phyloP scores from a whole-genome alignment of 2,888 invertebrate genomes.

The Trachelus tabidus region DNA sequence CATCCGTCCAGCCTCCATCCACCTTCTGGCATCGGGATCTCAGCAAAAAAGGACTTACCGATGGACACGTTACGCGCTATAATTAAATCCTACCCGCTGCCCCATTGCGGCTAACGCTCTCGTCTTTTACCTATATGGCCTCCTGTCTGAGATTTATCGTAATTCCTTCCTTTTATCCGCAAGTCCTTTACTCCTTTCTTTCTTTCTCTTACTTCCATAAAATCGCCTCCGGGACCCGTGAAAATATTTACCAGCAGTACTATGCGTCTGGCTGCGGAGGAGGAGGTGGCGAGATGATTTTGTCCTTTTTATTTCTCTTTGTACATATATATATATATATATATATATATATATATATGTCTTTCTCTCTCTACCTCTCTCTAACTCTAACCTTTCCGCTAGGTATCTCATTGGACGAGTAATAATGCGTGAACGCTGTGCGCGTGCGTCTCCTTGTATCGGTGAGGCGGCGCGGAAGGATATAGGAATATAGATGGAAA shows the following conservation, averaged over 20 bases:
- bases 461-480: background rate
- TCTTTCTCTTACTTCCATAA: background rate
- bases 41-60: constrained; percentile 10
- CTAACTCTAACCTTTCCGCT: background rate
- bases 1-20: background rate
- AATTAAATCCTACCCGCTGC: constrained; percentile 19
- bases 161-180: background rate
- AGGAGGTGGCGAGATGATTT: background rate
- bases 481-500: background rate
- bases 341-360: too few relatives aligned
- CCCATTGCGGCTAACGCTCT: background rate
- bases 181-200: background rate
- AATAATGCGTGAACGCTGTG: background rate
- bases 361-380: too few relatives aligned
- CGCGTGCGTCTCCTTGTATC: background rate
- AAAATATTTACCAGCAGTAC: background rate
- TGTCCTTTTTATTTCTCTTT: background rate
- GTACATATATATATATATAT: too few relatives aligned
- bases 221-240: background rate
- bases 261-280: background rate
- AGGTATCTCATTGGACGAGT: background rate
- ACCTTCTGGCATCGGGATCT: constrained; percentile 6
- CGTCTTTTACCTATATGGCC: background rate
- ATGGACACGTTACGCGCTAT: constrained; percentile 14
- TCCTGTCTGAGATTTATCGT: background rate